Evolutionary conservation across 2,113 vertebrate species (phyloP).

Genomic region (Suncus etruscus): DNA sequence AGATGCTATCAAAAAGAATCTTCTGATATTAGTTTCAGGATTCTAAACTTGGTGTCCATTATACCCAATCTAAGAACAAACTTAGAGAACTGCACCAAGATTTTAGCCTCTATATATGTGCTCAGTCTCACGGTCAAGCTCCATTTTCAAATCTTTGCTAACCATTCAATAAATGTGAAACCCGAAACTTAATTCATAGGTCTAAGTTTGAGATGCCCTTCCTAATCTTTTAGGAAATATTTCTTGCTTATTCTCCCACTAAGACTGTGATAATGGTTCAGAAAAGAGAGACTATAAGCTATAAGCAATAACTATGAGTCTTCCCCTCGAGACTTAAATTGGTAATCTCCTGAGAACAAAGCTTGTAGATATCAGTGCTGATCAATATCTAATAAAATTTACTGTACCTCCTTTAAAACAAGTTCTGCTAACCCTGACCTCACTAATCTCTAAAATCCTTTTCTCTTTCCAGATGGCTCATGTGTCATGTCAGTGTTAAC

Average conservation of each 20-base stretch:
- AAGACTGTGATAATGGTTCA: background rate
- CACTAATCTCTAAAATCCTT: background rate
- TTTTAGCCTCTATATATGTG: background rate
- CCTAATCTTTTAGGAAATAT: background rate
- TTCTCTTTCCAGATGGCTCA: background rate
- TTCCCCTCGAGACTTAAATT: background rate
- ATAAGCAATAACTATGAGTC: background rate
- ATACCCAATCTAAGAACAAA: background rate
- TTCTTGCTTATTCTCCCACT: background rate
- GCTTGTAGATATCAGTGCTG: background rate
- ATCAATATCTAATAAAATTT: background rate
- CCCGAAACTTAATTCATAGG: background rate
- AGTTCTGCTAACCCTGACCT: background rate
- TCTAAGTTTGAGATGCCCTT: background rate
- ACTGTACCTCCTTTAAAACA: background rate
- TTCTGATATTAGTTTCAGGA: background rate
- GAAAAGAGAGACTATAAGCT: background rate
- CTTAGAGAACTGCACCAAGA: background rate
- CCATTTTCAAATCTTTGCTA: background rate
- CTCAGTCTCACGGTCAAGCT: background rate
- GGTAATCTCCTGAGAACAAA: background rate
- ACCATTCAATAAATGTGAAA: background rate
- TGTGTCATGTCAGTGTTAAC: background rate
- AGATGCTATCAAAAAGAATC: background rate
- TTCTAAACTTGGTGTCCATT: background rate